These are phyloP conservation scores for Smutsia temminckii DNA, from an alignment of 2,797 vertebrate species.

Conservation along the genomic window DNA sequence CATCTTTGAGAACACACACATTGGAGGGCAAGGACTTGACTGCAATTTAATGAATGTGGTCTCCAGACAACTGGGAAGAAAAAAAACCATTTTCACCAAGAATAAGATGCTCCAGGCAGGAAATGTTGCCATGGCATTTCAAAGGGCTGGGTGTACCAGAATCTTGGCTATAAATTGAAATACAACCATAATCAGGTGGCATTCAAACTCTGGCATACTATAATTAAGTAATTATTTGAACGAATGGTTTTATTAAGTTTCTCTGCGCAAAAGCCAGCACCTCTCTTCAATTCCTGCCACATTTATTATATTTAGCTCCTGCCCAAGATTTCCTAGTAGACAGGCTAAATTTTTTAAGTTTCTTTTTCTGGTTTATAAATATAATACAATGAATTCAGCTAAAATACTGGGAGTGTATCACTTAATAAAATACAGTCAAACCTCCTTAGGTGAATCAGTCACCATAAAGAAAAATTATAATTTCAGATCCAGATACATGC, in stretches of 20 bases:
- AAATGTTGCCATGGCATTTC: slow-evolving; percentile 63
- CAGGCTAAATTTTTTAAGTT: slow-evolving; percentile 18
- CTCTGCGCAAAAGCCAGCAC: slow-evolving; percentile 52
- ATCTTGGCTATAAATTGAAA: slow-evolving; percentile 51
- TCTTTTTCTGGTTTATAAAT: slow-evolving; percentile 35
- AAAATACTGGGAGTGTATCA: background rate
- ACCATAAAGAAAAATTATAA: background rate
- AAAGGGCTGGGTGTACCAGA: slow-evolving; percentile 54
- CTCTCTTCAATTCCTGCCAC: slow-evolving; percentile 4
- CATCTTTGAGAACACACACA: slow-evolving; percentile 37
- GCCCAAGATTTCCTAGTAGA: slow-evolving; percentile 27
- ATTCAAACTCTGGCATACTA: slow-evolving; percentile 47
- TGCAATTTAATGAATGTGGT: slow-evolving; percentile 29
- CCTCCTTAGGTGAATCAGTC: background rate
- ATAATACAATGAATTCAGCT: slow-evolving; percentile 1
- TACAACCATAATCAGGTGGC: slow-evolving; percentile 50
- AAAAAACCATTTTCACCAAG: background rate
- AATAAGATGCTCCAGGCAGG: slow-evolving; percentile 35
- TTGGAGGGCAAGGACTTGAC: slow-evolving; percentile 6
- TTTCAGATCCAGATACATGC: background rate
- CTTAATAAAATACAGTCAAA: slow-evolving; percentile 10
- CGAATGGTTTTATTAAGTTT: slow-evolving; percentile 55
- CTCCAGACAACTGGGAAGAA: slow-evolving; percentile 10
- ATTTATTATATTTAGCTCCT: slow-evolving; percentile 39
- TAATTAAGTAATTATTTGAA: slow-evolving; percentile 76